A percentile compares a stretch with the other conserved stretches of the same genome.
Evolutionary conservation across 2,113 vertebrate genomes (phyloP).

Genomic region (Calyptommatus sinebrachiatus): DNA sequence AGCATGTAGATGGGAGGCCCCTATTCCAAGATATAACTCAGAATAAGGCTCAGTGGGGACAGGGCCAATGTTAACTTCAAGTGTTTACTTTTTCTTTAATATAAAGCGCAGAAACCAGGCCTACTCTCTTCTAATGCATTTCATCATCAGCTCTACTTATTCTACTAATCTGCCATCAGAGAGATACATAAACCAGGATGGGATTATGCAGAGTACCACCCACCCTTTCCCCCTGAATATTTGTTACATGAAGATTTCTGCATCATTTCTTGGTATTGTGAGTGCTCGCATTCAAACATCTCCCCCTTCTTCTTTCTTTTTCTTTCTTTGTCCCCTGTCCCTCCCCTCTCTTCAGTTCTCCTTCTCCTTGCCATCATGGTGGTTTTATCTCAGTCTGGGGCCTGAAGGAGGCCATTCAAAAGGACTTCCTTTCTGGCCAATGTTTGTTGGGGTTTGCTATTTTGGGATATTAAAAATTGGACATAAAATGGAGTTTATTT

Average conservation of each 20-base stretch:
- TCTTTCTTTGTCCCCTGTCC: not conserved
- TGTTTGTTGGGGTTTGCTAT: too few species aligned
- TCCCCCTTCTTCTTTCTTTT: not conserved
- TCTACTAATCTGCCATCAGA: not conserved
- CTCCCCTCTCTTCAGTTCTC: not conserved
- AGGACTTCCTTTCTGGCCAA: slow-evolving; percentile 69
- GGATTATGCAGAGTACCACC: not conserved
- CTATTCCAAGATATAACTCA: too few species aligned
- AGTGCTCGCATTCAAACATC: not conserved
- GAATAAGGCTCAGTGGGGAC: too few species aligned
- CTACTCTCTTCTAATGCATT: fast-evolving
- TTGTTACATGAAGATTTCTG: not conserved
- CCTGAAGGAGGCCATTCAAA: slow-evolving; percentile 57
- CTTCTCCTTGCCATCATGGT: slow-evolving; percentile 36
- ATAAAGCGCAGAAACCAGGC: fast-evolving
- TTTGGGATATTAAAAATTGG: too few species aligned
- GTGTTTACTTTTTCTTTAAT: too few species aligned
- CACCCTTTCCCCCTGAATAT: fast-evolving
- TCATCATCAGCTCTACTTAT: not conserved
- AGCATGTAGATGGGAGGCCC: too few species aligned
- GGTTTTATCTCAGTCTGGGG: slow-evolving; percentile 63
- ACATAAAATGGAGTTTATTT: too few species aligned
- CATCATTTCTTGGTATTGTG: not conserved
- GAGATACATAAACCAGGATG: not conserved
- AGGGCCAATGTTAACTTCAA: too few species aligned